Evolutionary conservation across 2,888 invertebrate genomes (phyloP).

Genomic region (Melanargia galathea): DNA sequence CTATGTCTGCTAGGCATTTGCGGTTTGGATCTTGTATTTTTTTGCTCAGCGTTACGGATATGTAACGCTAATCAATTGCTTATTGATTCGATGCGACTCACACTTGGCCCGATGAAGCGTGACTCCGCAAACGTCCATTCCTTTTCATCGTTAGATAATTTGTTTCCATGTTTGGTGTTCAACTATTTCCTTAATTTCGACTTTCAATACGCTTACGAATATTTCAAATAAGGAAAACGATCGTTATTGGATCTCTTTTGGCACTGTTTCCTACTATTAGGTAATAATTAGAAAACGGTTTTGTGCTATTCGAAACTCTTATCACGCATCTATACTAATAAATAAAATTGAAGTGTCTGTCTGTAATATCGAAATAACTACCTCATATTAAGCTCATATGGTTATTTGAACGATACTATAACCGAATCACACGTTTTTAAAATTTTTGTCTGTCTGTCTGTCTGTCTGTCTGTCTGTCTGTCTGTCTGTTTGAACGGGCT

Average conservation of each 20-base stretch:
- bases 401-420: no score
- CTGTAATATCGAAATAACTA: no score
- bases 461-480: no score
- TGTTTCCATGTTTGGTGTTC: not conserved
- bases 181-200: not conserved
- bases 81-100: conserved; percentile 4
- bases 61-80: conserved; percentile 12
- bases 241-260: not conserved
- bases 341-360: no score
- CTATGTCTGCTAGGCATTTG: conserved; percentile 10
- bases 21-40: not conserved
- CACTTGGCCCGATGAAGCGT: conserved; percentile 1
- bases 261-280: not conserved
- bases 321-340: no score
- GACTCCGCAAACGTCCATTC: conserved; percentile 1
- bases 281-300: not conserved
- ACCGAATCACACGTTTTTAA: no score
- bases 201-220: not conserved
- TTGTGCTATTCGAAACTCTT: no score
- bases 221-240: not conserved
- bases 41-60: conserved; percentile 8
- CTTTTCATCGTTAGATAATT: conserved; percentile 5
- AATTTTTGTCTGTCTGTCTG: no score
- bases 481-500: no score
- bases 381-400: no score